A percentile compares a stretch with the other conserved stretches of the same genome.
Conservation (phyloP, 2,113 vertebrate species). For the Bothrops jararaca region DNA sequence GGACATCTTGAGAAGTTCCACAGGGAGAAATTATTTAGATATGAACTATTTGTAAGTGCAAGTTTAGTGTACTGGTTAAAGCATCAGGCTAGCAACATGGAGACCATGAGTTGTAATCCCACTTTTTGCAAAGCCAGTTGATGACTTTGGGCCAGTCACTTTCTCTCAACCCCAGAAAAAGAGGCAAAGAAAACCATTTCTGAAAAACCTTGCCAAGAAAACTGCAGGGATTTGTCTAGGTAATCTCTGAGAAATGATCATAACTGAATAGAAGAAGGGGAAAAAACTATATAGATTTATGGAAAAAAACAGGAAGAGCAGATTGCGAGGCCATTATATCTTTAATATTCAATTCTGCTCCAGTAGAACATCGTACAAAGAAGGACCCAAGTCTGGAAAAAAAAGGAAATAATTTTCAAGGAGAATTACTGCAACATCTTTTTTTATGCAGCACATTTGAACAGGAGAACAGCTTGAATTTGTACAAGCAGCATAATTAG, state of each 20-base stretch:
- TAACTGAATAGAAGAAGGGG: background rate
- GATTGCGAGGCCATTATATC: background rate
- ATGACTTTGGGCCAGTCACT: background rate
- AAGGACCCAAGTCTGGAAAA: conserved; percentile 75
- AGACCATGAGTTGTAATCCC: background rate
- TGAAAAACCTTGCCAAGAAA: background rate
- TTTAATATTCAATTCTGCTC: conserved; percentile 75
- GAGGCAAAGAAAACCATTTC: background rate
- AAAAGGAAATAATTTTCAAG: background rate
- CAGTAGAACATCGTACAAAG: conserved; percentile 79
- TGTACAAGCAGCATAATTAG: conserved; percentile 4
- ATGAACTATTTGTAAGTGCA: background rate
- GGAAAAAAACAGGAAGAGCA: background rate
- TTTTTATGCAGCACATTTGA: background rate
- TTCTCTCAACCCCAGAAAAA: background rate
- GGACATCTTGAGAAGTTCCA: conserved; percentile 29
- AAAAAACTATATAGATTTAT: background rate
- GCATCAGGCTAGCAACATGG: background rate
- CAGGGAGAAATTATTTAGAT: background rate
- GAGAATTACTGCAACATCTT: background rate
- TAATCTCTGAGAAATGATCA: background rate
- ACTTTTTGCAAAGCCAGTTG: background rate
- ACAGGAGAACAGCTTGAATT: background rate
- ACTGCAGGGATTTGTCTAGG: background rate
- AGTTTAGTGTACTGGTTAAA: background rate